These are phyloP conservation scores for Siderastrea radians DNA, from an alignment of 92 coral and sea anemone species.

Conservation along the genomic window DNA sequence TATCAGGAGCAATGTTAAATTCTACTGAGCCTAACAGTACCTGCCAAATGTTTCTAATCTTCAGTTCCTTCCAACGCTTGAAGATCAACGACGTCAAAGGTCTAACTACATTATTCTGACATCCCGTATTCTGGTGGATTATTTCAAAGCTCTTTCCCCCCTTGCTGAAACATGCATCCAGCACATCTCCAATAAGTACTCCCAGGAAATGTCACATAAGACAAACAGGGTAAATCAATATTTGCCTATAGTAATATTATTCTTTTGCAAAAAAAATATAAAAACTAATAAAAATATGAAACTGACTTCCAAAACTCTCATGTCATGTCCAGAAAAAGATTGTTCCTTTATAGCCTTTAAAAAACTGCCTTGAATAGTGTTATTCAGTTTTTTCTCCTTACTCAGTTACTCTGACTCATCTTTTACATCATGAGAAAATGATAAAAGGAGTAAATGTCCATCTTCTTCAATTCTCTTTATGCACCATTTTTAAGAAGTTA, in stretches of 20 bases:
- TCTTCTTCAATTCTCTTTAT: constrained; percentile 60
- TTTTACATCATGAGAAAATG: constrained; percentile 17
- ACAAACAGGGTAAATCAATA: background rate
- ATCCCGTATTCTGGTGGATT: constrained; percentile 54
- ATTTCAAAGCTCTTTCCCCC: constrained; percentile 19
- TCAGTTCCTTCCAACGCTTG: constrained; percentile 38
- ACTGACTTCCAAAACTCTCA: constrained; percentile 2
- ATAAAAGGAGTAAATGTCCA: constrained; percentile 16
- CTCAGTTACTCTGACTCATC: constrained; percentile 23
- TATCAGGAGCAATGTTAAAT: constrained; percentile 47
- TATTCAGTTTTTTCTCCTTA: constrained; percentile 20
- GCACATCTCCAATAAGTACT: background rate
- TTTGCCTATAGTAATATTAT: background rate
- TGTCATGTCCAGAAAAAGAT: background rate
- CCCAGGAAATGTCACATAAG: background rate
- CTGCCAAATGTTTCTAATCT: constrained; percentile 13
- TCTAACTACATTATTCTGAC: constrained; percentile 53
- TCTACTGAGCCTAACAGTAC: background rate
- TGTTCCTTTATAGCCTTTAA: background rate
- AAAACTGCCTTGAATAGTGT: background rate
- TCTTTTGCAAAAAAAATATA: constrained; percentile 6
- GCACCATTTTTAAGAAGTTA: background rate
- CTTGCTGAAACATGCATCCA: constrained; percentile 16
- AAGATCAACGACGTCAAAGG: constrained; percentile 53
- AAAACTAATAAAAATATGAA: background rate